These are phyloP conservation scores for Aphelinus atriplicis DNA, from an alignment of 1,140 invertebrate species.

Conservation along the genomic window DNA sequence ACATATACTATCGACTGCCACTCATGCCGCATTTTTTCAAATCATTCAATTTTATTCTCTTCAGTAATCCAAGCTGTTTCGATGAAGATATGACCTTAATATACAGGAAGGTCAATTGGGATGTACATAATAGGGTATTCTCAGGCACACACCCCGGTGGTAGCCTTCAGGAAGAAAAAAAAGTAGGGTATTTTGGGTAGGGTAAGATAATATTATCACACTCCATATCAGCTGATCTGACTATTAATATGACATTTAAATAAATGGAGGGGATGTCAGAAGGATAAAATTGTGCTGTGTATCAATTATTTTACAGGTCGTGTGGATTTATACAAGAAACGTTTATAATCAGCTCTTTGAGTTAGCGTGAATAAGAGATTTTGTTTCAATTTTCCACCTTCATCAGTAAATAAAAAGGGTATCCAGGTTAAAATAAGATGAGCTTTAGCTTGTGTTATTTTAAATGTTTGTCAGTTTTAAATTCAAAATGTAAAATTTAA, in stretches of 20 bases:
- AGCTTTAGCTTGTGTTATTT: too few relatives aligned
- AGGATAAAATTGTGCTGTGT: background rate
- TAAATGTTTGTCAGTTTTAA: too few relatives aligned
- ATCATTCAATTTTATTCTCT: background rate
- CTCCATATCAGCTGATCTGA: background rate
- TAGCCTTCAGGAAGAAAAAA: too few relatives aligned
- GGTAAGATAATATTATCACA: conserved; percentile 7
- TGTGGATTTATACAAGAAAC: background rate
- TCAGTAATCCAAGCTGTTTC: background rate
- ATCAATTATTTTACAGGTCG: conserved; percentile 10
- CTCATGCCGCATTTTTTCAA: conserved; percentile 15
- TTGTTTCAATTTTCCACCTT: too few relatives aligned
- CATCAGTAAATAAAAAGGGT: too few relatives aligned
- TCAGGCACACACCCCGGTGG: background rate
- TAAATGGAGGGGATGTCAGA: background rate
- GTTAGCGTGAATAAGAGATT: too few relatives aligned
- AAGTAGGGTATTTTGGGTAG: background rate
- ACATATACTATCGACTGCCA: conserved; percentile 4
- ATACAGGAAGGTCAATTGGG: conserved; percentile 2
- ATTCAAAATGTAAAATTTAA: too few relatives aligned
- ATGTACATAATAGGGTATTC: background rate
- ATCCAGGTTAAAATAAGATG: too few relatives aligned
- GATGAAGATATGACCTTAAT: background rate
- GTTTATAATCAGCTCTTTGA: too few relatives aligned
- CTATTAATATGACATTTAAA: conserved; percentile 23